Evolutionary conservation across 2,888 invertebrate genomes (phyloP).

Genomic region (Pachydiplax longipennis): DNA sequence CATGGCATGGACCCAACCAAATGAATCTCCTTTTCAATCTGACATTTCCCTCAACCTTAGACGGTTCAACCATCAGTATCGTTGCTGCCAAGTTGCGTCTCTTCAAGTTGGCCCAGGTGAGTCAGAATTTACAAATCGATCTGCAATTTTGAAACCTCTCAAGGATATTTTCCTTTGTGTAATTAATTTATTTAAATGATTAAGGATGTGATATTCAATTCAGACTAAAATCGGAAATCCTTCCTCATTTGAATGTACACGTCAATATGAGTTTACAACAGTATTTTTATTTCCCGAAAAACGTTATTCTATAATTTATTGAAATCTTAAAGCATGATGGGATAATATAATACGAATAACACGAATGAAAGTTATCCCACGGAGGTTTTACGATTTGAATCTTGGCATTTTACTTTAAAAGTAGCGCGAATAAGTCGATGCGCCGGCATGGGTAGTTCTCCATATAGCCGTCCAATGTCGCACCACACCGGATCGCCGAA

Average conservation of each 20-base stretch:
- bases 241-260: background rate
- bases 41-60: slow-evolving; percentile 59
- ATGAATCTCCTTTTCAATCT: slow-evolving; percentile 68
- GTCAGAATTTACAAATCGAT: slow-evolving; percentile 53
- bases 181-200: no score
- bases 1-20: slow-evolving; percentile 63
- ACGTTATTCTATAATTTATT: no score
- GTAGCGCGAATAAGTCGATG: background rate
- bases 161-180: no score
- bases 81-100: slow-evolving; percentile 65
- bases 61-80: slow-evolving; percentile 62
- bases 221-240: background rate
- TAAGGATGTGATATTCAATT: no score
- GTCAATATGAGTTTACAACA: no score
- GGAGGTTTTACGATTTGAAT: background rate
- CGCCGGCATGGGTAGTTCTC: background rate
- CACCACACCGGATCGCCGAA: background rate
- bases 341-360: no score
- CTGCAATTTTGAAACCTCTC: slow-evolving; percentile 2
- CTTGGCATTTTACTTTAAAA: background rate
- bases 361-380: no score
- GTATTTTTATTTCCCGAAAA: no score
- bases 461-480: slow-evolving; percentile 1
- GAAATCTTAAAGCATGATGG: no score
- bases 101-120: slow-evolving; percentile 62